These are phyloP conservation scores for Pollenia labialis DNA, from an alignment of 2,888 invertebrate genomes.

Conservation along the genomic window DNA sequence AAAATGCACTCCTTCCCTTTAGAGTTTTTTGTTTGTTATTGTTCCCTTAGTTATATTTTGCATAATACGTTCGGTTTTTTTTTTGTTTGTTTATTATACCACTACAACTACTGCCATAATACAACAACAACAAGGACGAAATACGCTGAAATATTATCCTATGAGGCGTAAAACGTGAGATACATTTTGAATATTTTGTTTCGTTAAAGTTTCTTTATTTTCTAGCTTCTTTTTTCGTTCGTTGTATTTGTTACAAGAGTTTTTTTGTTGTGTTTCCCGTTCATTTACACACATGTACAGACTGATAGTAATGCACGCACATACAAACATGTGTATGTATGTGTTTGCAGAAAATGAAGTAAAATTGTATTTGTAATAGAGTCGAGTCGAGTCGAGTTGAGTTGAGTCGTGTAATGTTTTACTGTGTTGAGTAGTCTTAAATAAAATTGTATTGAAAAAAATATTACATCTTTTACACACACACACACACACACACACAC, in stretches of 20 bases:
- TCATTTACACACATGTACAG: constrained; percentile 16
- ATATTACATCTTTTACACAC: neutral
- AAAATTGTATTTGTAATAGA: constrained; percentile 60
- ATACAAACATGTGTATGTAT: neutral
- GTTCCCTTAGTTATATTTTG: constrained; percentile 70
- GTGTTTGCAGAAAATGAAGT: constrained; percentile 34
- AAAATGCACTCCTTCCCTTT: constrained; percentile 39
- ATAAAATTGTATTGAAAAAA: constrained; percentile 2
- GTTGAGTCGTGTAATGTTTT: constrained; percentile 1
- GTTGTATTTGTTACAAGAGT: constrained; percentile 11
- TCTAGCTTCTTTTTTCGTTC: neutral
- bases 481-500: neutral
- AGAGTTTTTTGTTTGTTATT: constrained; percentile 48
- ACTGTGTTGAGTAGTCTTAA: neutral
- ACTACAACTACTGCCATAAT: constrained; percentile 27
- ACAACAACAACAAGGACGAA: constrained; percentile 20
- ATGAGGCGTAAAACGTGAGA: constrained; percentile 82
- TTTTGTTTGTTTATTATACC: constrained; percentile 28
- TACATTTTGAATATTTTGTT: constrained; percentile 75
- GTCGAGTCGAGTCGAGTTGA: constrained; percentile 21
- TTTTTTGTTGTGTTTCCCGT: constrained; percentile 22
- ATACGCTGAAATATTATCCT: constrained; percentile 81
- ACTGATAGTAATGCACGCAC: neutral
- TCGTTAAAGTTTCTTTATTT: constrained; percentile 43
- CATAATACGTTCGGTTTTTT: constrained; percentile 53